Evolutionary conservation across 2,113 vertebrate species (phyloP), one percentile per base, ranked within the genome.

Genomic region (Clarias gariepinus): DNA sequence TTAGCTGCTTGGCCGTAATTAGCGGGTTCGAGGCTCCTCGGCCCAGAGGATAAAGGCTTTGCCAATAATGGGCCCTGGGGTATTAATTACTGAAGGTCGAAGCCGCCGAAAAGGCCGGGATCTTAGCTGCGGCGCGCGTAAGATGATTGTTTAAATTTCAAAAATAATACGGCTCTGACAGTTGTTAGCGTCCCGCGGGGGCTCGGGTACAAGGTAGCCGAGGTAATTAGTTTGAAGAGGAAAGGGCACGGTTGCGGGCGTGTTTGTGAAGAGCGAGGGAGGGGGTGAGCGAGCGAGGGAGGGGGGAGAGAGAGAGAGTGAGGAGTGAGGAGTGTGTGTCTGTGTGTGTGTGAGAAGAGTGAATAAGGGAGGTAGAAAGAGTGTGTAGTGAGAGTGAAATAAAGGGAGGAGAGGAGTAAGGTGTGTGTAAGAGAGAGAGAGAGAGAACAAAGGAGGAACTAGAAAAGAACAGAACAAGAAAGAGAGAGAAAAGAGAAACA

Each of bases 81-180:
- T 95, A 95, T 95, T 95, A 96, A 96, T 96, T 96, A 96, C 95
- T 95, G 95, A 96, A 96, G 95, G 95, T 96, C 95, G 95, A 94
- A 94, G 93, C 94, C 91, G 93, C 93, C 89, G 95, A 94, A 96
- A 95, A 95, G 94, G 95, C 94, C 94, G 91, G 94, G 94, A 95
- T 96, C 95, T 96, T 95, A 95, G 95, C 95, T 92, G 95, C 93
- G 88, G 92, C 90, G 94, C 93, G 93, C 94, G 93, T 93, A 95
- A 94, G 94, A 96, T 96, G 95, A 96, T 95, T 95, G 95, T 95
- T 95, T 95, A 95, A 95, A 95, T 95, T 95, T 96, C 94, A 95
- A 95, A 96, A 95, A 95, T 95, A 96, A 95, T 95, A 95, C 94
- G 93, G 93, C 93, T 94, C 94, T 95, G 95, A 96, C 95, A 95